Percentiles rank a stretch among this genome's conserved stretches.
Conservation (phyloP, 2,113 vertebrate species). For the Pluvialis apricaria region DNA sequence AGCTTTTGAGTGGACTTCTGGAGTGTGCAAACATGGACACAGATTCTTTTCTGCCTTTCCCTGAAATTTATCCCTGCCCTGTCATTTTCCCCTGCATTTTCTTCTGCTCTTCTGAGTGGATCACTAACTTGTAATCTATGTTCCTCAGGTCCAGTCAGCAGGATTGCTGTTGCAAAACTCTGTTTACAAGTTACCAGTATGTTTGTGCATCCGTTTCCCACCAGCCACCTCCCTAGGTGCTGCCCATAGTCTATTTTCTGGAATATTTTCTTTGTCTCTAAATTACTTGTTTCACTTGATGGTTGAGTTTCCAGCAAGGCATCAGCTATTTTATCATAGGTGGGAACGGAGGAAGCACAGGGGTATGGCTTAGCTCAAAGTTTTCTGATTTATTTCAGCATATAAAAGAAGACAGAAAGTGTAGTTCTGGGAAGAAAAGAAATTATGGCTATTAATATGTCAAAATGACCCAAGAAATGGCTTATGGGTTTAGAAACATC, state of each 20-base stretch:
- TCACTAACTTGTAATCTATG: background rate
- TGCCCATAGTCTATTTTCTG: background rate
- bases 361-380: background rate
- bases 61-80: background rate
- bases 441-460: background rate
- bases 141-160: background rate
- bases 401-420: background rate
- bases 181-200: background rate
- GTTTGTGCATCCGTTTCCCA: background rate
- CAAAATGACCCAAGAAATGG: background rate
- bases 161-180: background rate
- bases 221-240: background rate
- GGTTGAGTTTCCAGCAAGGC: background rate
- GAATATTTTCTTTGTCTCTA: background rate
- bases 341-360: background rate
- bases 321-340: background rate
- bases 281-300: background rate
- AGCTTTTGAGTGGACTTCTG: background rate
- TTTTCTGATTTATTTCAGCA: background rate
- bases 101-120: background rate
- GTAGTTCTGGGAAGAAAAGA: background rate
- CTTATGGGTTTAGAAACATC: background rate
- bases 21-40: fast-evolving
- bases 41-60: background rate
- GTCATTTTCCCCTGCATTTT: background rate